phyloP scores from a whole-genome alignment of 2,888 invertebrate species.

The Flexamia atlantica region DNA sequence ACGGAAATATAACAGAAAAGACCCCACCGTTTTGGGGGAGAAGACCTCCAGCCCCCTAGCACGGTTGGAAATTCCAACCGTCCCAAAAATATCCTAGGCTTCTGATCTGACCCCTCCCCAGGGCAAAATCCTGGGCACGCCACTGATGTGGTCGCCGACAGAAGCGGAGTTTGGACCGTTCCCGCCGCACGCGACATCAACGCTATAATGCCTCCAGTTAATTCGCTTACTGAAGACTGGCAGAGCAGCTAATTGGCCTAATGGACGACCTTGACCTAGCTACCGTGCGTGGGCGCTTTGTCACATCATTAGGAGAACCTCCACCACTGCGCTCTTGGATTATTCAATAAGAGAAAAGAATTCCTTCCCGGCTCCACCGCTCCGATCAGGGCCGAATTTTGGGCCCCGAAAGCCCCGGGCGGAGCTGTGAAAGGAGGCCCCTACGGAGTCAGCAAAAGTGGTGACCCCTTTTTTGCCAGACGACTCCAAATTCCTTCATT shows the following conservation, averaged over 20 bases:
- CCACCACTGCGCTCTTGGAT: background rate
- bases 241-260: conserved; percentile 11
- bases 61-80: no score
- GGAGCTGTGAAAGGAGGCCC: no score
- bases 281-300: background rate
- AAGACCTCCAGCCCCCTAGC: no score
- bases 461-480: no score
- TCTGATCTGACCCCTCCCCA: no score
- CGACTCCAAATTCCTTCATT: no score
- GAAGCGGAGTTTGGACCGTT: no score
- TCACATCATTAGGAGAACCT: background rate
- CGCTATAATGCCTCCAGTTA: background rate
- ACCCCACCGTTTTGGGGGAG: background rate
- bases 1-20: background rate
- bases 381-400: background rate
- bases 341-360: background rate
- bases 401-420: no score
- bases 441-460: no score
- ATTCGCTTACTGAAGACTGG: conserved; percentile 16
- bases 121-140: no score
- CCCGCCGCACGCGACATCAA: background rate
- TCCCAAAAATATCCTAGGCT: no score
- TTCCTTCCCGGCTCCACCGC: background rate
- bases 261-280: conserved; percentile 22
- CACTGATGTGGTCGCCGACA: no score